Conservation (phyloP, 2,797 vertebrate species). For the Zenarchopterus dispar region DNA sequence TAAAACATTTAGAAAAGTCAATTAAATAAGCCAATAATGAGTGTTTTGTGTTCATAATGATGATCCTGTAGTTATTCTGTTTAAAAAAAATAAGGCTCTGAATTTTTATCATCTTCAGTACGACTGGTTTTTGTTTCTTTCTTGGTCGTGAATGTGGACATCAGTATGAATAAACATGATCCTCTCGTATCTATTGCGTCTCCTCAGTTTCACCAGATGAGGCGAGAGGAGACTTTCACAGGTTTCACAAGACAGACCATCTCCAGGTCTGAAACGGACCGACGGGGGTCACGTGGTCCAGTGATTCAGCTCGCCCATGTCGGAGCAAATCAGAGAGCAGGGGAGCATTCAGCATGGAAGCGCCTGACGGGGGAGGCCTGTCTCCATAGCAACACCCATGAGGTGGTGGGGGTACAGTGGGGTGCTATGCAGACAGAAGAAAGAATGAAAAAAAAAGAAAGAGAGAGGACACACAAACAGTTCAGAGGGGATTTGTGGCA, state of each 20-base stretch:
- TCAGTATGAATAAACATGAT: not conserved
- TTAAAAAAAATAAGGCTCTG: too few species aligned
- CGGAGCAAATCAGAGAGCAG: slow-evolving; percentile 69
- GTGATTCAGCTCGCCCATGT: slow-evolving; percentile 69
- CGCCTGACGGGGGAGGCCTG: slow-evolving; percentile 73
- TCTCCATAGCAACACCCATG: slow-evolving; percentile 75
- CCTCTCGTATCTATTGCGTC: slow-evolving; percentile 20
- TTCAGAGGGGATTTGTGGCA: slow-evolving; percentile 27
- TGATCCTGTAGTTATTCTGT: too few species aligned
- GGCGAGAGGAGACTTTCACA: not conserved
- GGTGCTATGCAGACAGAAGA: slow-evolving; percentile 19
- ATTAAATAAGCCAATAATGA: too few species aligned
- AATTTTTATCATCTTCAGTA: too few species aligned
- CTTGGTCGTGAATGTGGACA: too few species aligned
- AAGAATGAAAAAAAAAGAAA: slow-evolving; percentile 20
- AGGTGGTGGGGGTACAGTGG: slow-evolving; percentile 6
- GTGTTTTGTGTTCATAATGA: too few species aligned
- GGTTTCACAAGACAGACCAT: not conserved
- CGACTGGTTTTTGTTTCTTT: too few species aligned
- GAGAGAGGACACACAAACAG: slow-evolving; percentile 10
- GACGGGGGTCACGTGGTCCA: slow-evolving; percentile 55
- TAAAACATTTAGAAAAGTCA: too few species aligned
- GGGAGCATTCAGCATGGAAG: slow-evolving; percentile 50
- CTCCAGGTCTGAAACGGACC: slow-evolving; percentile 44
- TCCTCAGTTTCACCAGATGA: not conserved